Evolutionary conservation across 2,888 invertebrate species (phyloP), one percentile per base, ranked within the genome.

Genomic region (Exephanes ischioxanthus): DNA sequence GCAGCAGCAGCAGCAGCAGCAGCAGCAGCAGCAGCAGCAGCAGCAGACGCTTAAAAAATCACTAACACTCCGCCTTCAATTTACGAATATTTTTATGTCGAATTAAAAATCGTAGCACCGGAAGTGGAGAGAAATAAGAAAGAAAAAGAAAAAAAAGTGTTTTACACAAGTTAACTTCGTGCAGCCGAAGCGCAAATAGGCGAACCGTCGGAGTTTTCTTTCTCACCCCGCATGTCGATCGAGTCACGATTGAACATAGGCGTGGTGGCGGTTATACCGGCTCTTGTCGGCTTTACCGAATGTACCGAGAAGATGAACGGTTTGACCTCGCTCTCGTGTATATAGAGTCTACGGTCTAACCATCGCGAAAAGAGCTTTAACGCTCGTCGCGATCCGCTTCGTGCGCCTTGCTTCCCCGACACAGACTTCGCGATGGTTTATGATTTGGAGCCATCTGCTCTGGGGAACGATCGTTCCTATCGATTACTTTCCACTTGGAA

Each of bases 161-260:
- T 63, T 63, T n/a, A 33, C 30, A 63, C 30, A 63, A 63, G 33
- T 33, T n/a, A 30, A 33, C 33, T 63, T 33, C 61, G 61, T 63
- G 61, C 26, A 4, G 26, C 61, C 45, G 45, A 45, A 33, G 30
- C 26, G 33, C 61, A 77, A 37, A 41, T 41, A 55, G 67, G 55
- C 67, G 55, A 26, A 66, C 48, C 14, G 37, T 67, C 33, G n/a
- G n/a, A 53, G 53, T 55, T 53, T 77, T 83, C 73, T 73, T 53
- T 75, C 53, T 63, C 70, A 26, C 33, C 71, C 26, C 71, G 61
- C 66, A 63, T 63, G 87, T 86, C 89, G 91, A 89, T 90, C 91
- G 86, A 90, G 92, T 92, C 92, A 92, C 92, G 92, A 92, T 88
- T 90, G 77, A 87, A 86, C 90, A 91, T 90, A 92, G 92, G 92